These are phyloP conservation scores for Leptodactylus fuscus DNA, from an alignment of 2,113 vertebrate genomes.

Conservation along the genomic window DNA sequence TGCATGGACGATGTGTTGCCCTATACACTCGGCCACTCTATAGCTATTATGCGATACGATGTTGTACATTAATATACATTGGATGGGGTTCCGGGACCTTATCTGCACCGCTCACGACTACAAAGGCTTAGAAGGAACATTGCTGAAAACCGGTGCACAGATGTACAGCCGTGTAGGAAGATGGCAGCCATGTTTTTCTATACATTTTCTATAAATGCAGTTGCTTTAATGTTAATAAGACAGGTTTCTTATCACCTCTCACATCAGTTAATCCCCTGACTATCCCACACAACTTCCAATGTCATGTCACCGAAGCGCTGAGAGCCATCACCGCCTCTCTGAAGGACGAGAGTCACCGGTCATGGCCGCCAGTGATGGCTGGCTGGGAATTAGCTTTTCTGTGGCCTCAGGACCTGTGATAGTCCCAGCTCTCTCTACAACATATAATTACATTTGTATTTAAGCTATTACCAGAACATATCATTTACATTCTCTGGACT, in stretches of 20 bases:
- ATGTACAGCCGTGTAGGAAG: no score
- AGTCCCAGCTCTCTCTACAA: neutral
- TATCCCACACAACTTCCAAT: neutral
- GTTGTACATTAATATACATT: no score
- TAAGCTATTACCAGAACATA: constrained; percentile 4
- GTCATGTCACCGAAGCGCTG: neutral
- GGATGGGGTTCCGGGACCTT: no score
- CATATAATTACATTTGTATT: constrained; percentile 25
- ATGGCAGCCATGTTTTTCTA: no score
- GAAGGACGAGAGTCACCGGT: neutral
- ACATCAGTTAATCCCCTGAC: neutral
- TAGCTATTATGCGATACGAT: no score
- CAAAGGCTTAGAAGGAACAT: no score
- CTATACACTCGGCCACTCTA: no score
- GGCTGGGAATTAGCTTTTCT: neutral
- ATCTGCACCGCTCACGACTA: no score
- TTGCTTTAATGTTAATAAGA: no score
- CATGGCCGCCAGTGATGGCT: neutral
- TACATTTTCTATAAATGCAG: no score
- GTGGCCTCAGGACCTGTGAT: neutral
- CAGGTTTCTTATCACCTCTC: neutral
- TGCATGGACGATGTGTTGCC: no score
- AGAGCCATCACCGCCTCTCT: neutral
- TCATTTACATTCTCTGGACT: neutral
- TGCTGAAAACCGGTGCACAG: no score